phyloP scores from a whole-genome alignment of 2,797 vertebrate species.

The Somateria mollissima region DNA sequence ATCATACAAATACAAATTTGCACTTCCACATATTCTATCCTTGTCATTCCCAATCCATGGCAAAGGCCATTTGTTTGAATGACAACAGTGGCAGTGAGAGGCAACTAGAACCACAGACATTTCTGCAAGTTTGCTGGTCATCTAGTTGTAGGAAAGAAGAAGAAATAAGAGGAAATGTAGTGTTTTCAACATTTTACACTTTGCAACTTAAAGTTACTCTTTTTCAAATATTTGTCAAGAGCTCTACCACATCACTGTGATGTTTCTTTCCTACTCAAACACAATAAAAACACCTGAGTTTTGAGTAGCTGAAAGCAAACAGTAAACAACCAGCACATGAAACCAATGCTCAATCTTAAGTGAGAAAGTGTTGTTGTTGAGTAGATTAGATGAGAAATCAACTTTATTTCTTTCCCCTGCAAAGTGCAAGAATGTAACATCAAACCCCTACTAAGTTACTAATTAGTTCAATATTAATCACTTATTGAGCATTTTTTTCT shows the following conservation, averaged over 20 bases:
- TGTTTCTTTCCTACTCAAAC: not conserved
- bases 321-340: not conserved
- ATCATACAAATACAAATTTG: not conserved
- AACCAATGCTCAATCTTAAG: not conserved
- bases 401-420: not conserved
- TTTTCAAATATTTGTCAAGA: not conserved
- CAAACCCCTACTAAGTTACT: not conserved
- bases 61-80: not conserved
- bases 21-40: not conserved
- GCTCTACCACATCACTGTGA: not conserved
- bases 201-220: not conserved
- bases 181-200: not conserved
- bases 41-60: not conserved
- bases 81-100: not conserved
- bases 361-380: not conserved
- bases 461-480: not conserved
- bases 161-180: not conserved
- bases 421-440: conserved; percentile 2
- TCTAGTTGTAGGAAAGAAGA: not conserved
- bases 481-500: not conserved
- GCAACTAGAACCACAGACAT: not conserved
- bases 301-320: not conserved
- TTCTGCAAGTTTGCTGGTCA: not conserved
- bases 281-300: not conserved
- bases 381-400: not conserved